Base-by-base conservation (phyloP, 53 echinoderm and acorn worm species). In the Hippasteria phrygiana region DNA sequence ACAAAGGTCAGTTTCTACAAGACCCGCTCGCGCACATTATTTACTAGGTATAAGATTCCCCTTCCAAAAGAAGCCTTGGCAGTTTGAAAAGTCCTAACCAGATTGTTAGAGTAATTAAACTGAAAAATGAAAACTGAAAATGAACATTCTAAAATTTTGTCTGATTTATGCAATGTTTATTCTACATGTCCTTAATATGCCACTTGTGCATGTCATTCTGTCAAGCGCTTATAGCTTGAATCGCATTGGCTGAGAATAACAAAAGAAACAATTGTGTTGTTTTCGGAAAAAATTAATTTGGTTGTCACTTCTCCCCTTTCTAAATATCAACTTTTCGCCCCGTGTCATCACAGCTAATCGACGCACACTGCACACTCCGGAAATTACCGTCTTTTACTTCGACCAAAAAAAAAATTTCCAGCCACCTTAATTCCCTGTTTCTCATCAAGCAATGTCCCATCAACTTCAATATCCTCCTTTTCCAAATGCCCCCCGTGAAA, bases 391-490 rank as follows among this genome's bases (percentile, higher is more conserved):
- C 82, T 82, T 82, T 45, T 11, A 31, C 17, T 46, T 46, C 29
- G 65, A 6, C 65, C 59, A 9, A 56, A 26, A n/a, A 18, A 39
- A 74, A 48, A 45, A 82, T 65, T 66, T 28, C 82, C 43, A 36
- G 56, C 22, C 36, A 14, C 27, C 43, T 63, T 64, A 43, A 10
- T 63, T 55, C 55, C 63, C 62, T 24, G 14, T 39, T 2, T 16
- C 63, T 43, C 80, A 80, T 80, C 80, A 66, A 59, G 73, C 43
- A 40, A 18, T 64, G 46, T 33, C 82, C 64, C 82, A 82, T 82
- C 82, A 82, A 82, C 82, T 82, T 46, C 46, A 66, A 82, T 82
- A 82, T 82, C 82, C 82, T 66, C 82, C 31, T 12, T 32, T 66
- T 64, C 43, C 27, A 28, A 64, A 43, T 27, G 33, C 27, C 43